These are phyloP conservation scores for Drepana falcataria DNA, from an alignment of 2,888 invertebrate genomes.

Conservation along the genomic window DNA sequence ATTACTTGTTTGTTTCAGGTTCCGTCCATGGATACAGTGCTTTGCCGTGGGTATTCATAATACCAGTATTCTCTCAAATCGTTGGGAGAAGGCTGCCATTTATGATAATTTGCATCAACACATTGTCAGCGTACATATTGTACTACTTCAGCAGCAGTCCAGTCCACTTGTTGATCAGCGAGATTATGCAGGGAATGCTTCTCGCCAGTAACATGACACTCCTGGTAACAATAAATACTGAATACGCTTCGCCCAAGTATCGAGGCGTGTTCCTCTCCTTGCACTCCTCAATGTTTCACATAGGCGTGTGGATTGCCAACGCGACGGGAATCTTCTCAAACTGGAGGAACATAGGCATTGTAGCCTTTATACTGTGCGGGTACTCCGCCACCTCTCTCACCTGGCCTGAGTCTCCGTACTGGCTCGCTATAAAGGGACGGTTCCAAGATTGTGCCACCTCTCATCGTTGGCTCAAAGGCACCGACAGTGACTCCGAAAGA, in stretches of 20 bases:
- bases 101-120: constrained; percentile 13
- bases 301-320: constrained; percentile 30
- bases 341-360: constrained; percentile 24
- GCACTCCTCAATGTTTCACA: constrained; percentile 24
- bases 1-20: constrained; percentile 5
- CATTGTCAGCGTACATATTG: constrained; percentile 16
- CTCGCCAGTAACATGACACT: constrained; percentile 13
- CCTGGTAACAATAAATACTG: constrained; percentile 21
- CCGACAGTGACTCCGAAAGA: constrained; percentile 8
- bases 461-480: constrained; percentile 29
- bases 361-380: constrained; percentile 15
- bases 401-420: constrained; percentile 26
- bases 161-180: constrained; percentile 25
- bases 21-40: constrained; percentile 20
- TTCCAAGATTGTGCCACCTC: constrained; percentile 23
- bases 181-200: constrained; percentile 25
- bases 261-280: constrained; percentile 27
- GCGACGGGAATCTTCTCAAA: constrained; percentile 24
- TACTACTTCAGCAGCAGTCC: constrained; percentile 23
- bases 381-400: constrained; percentile 16
- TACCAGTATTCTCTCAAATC: constrained; percentile 11
- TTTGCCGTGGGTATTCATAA: constrained; percentile 17
- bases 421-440: constrained; percentile 28
- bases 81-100: constrained; percentile 20
- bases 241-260: constrained; percentile 28